Conservation (phyloP, 2,113 vertebrate species). For the mouse (Mus musculus) region GRCm39 chr8:102813001-102813500, state of each 20-base stretch:
- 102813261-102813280: neutral
- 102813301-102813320: neutral
- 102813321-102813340: neutral
- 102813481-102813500: neutral
- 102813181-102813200: neutral
- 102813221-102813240: neutral
- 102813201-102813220: neutral
- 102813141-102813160: neutral
- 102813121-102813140: neutral
- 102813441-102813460: neutral
- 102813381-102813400: neutral
- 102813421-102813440: neutral
- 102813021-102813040: neutral
- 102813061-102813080: neutral
- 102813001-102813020: neutral
- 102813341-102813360: neutral
- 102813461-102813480: neutral
- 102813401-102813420: neutral
- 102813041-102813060: neutral
- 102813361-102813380: neutral
- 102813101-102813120: neutral
- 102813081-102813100: neutral
- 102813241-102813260: neutral
- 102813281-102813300: neutral
- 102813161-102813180: neutral